Evolutionary conservation across 2,113 vertebrate species (phyloP).

Genomic region (Corythaixoides concolor): DNA sequence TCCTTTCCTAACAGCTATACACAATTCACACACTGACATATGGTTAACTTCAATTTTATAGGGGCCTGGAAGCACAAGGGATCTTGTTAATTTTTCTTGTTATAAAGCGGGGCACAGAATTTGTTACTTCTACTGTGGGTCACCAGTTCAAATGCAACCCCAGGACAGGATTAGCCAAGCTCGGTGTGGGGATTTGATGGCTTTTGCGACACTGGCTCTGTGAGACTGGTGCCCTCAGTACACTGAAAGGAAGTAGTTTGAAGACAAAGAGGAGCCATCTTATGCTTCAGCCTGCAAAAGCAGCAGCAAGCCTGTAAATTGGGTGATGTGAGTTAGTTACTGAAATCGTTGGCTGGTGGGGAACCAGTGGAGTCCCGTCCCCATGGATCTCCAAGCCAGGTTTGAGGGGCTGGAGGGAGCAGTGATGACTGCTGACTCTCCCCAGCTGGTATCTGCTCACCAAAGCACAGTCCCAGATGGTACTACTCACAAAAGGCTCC

Average conservation of each 20-base stretch:
- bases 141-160: conserved; percentile 13
- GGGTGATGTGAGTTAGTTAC: neutral
- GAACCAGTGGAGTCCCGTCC: neutral
- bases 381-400: neutral
- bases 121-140: neutral
- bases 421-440: neutral
- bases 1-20: neutral
- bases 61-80: neutral
- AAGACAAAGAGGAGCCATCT: neutral
- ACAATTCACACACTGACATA: neutral
- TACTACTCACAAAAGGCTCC: neutral
- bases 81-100: neutral
- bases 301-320: neutral
- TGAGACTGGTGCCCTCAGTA: neutral
- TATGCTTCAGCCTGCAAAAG: neutral
- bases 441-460: neutral
- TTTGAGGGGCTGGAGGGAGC: neutral
- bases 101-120: neutral
- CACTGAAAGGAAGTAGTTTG: rapidly evolving
- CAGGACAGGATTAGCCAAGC: neutral
- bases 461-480: neutral
- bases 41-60: conserved; percentile 34
- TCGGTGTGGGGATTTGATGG: neutral
- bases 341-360: rapidly evolving
- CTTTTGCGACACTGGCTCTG: neutral